Conservation (phyloP, 64 coral and sea anemone species). For the Exaiptasia diaphana region DNA sequence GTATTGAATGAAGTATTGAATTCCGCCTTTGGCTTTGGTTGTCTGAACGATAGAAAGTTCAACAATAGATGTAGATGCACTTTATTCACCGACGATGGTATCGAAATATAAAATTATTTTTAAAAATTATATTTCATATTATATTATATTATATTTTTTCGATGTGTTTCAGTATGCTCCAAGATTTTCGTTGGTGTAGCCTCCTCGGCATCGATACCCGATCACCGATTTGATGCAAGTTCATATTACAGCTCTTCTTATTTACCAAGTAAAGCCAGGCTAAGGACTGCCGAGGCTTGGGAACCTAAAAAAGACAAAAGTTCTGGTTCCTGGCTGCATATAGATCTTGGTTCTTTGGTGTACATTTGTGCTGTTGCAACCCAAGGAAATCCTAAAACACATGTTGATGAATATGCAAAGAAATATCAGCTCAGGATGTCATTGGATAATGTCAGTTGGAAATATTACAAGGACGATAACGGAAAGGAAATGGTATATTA, state of each 20-base stretch:
- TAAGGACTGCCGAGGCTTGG: neutral
- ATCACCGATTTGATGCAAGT: neutral
- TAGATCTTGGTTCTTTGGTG: neutral
- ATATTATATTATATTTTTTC: too few species aligned
- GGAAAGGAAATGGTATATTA: neutral
- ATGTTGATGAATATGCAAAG: neutral
- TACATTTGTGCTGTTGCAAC: conserved; percentile 5
- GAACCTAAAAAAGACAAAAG: neutral
- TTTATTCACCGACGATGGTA: too few species aligned
- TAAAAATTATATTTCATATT: too few species aligned
- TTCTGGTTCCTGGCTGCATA: neutral
- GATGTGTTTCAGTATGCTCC: neutral
- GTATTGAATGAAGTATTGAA: too few species aligned
- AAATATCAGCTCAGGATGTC: neutral
- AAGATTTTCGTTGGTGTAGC: neutral
- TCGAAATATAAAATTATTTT: too few species aligned
- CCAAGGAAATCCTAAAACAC: neutral
- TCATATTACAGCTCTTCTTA: neutral
- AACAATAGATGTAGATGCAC: too few species aligned
- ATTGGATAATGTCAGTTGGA: neutral
- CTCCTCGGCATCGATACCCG: neutral
- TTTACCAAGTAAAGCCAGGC: neutral
- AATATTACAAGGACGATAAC: neutral
- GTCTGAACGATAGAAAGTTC: too few species aligned
- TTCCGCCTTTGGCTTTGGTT: too few species aligned